Base-by-base conservation (phyloP, 2,888 invertebrate species). In the Epistrophe grossulariae region DNA sequence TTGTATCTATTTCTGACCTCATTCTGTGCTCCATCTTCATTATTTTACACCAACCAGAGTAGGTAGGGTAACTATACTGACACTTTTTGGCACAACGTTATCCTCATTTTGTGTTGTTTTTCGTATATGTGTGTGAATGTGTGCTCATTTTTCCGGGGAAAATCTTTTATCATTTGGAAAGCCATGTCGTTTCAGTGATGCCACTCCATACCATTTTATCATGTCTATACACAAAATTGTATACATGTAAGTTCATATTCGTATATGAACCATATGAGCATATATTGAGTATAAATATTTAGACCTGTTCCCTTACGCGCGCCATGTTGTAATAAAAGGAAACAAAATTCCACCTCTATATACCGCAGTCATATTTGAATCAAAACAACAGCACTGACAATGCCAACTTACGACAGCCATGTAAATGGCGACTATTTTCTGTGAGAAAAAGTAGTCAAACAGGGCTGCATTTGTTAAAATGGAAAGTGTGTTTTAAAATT, bases 31-130 rank as follows among this genome's bases (percentile, higher is more conserved):
- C 45, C 19, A 43, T 43, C 17, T 60, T 17, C 19, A 15, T 52
- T n/a, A 13, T 48, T 48, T n/a, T 40, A 10, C 28, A 15, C 64
- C n/a, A 55, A 43, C 28, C 50, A 15, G 0, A 15, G 19, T 2
- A 11, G 6, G 28, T 7, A 11, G 6, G 28, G 24, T 55, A 24
- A 19, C 10, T 50, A n/a, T 45, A 24, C 35, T 19, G 45, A 40
- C 59, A 59, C 28, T 68, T 77, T 78, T 73, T 83, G 78, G 82
- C 82, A 78, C 59, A 66, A 45, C 43, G 50, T 78, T 73, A 82
- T 78, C 72, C 66, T 11, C 19, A 71, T 38, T 24, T 57, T 77
- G 7, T 17, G 38, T 48, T 43, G 13, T 40, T 45, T 28, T 15
- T 28, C 15, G 24, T 55, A 2, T 24, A 4, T 15, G 15, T 55